Conservation (phyloP, 2,888 invertebrate species). For the Drosophila niveifrons region DNA sequence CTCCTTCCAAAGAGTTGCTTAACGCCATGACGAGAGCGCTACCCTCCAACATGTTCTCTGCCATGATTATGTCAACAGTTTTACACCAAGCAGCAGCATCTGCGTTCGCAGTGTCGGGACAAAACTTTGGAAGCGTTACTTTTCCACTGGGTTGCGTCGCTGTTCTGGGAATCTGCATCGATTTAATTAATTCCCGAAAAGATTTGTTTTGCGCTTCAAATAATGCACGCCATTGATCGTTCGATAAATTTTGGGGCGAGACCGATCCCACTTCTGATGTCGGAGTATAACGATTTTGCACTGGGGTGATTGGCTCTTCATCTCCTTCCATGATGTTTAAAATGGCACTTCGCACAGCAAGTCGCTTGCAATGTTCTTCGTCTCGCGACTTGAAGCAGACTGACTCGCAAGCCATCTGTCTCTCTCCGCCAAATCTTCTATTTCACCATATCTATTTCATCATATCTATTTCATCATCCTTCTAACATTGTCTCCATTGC, state of each 20-base stretch:
- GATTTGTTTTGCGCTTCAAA: background rate
- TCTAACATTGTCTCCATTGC: too few relatives aligned
- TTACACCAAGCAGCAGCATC: slow-evolving; percentile 17
- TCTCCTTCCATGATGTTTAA: too few relatives aligned
- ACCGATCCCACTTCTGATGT: background rate
- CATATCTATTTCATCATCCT: too few relatives aligned
- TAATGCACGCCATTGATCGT: background rate
- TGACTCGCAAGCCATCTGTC: too few relatives aligned
- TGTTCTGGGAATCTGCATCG: background rate
- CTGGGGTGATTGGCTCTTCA: too few relatives aligned
- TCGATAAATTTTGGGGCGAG: background rate
- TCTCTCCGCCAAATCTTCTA: too few relatives aligned
- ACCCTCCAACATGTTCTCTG: slow-evolving; percentile 23
- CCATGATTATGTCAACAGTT: slow-evolving; percentile 23
- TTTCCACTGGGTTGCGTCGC: background rate
- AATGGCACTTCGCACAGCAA: too few relatives aligned
- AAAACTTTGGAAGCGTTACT: slow-evolving; percentile 19
- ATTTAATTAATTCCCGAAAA: background rate
- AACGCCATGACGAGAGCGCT: slow-evolving; percentile 37
- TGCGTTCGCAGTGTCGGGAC: slow-evolving; percentile 7
- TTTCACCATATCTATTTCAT: too few relatives aligned
- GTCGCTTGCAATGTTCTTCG: too few relatives aligned
- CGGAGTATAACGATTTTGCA: too few relatives aligned
- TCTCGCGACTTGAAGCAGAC: too few relatives aligned
- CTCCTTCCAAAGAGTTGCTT: slow-evolving; percentile 31